Evolutionary conservation across 2,797 vertebrate species (phyloP), one percentile per base, ranked within the genome.

Genomic region (Eremophila alpestris): DNA sequence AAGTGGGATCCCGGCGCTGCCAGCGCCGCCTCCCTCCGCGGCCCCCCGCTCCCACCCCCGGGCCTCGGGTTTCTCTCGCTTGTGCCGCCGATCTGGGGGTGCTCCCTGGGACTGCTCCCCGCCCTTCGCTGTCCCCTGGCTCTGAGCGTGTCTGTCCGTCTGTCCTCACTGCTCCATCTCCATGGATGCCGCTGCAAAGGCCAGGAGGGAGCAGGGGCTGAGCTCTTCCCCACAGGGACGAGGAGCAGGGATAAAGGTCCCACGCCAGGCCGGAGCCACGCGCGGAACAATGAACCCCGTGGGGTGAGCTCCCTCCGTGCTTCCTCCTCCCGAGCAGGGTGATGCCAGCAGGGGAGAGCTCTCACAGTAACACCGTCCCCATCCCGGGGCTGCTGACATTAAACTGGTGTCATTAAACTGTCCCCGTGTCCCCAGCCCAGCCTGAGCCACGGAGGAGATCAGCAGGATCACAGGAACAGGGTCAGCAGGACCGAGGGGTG

Each of bases 381-480:
- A 22, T 19, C 11, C 29, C 2, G 5, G 26, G 15, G 7, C 2
- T 75, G 58, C 62, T 5, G 6, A 5, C 6, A 38, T 38, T 38
- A 38, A 38, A 0, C 3, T 9, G 71, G 3, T 60, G 45, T 45
- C 2, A 5, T 13, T 38, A 11, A 56, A 34, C 10, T 3, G 14
- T 80, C 76, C 59, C 65, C 0, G 3, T 1, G 10, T 64, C 32
- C 77, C 60, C 84, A 59, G 36, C 43, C 23, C 7, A 3, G 80
- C n/a, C 30, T 10, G 41, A 22, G 38, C 13, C 3, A 0, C 17
- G 55, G 36, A 83, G 69, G 46, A 73, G 30, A 1, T 17, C 7
- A 59, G 13, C 1, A 83, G 56, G 56, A 2, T 10, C 0, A 48
- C 9, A 26, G 40, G 40, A 34, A 2, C 0, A 0, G 54, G 23